Evolutionary conservation across 1,140 invertebrate genomes (phyloP).

Genomic region (Conus betulinus): DNA sequence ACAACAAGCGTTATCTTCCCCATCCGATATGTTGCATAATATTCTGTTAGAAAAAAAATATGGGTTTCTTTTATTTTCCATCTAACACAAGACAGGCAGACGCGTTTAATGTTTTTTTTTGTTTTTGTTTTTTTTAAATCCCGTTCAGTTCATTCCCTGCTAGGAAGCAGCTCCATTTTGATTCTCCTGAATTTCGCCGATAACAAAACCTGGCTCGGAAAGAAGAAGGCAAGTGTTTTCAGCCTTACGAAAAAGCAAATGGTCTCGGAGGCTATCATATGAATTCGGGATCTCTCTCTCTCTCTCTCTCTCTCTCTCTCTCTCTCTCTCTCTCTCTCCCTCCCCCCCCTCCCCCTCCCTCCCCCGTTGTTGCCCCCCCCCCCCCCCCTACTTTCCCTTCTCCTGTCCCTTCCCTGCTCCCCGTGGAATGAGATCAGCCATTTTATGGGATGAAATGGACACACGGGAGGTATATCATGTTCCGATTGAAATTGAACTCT

Average conservation of each 20-base stretch:
- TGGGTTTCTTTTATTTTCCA: too few species aligned
- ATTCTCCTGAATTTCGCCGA: too few species aligned
- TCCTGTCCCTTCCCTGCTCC: neutral
- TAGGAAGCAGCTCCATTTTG: too few species aligned
- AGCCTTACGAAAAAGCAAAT: too few species aligned
- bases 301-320: constrained; percentile 10
- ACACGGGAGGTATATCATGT: constrained; percentile 2
- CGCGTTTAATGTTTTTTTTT: neutral
- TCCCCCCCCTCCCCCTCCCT: neutral
- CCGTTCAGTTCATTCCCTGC: too few species aligned
- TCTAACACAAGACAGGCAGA: neutral
- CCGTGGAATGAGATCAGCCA: neutral
- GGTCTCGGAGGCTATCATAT: too few species aligned
- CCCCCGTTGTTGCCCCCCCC: neutral
- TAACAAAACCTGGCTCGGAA: too few species aligned
- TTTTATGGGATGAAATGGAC: neutral
- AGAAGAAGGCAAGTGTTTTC: too few species aligned
- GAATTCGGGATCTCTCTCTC: neutral
- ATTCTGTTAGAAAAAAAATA: too few species aligned
- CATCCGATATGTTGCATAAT: too few species aligned
- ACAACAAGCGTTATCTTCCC: too few species aligned
- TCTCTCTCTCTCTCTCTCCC: neutral
- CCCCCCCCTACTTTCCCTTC: neutral
- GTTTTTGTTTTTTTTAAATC: neutral
- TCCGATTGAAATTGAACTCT: neutral